Conservation (phyloP, 2,797 vertebrate genomes). For the Eurystomus glaucurus region DNA sequence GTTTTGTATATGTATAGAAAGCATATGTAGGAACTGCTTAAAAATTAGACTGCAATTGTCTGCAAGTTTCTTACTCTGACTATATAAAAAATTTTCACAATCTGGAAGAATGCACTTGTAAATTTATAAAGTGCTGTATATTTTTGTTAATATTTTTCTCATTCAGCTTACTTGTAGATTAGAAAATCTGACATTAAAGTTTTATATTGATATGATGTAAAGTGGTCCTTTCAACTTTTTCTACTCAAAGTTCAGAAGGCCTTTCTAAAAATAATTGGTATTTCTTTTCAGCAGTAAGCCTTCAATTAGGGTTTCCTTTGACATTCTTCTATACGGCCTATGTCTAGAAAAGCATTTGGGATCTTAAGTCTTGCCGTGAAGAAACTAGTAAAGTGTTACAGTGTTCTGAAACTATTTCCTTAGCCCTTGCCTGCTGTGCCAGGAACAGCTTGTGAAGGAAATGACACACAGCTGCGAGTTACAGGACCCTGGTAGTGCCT, state of each 20-base stretch:
- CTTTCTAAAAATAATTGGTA: background rate
- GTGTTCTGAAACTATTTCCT: background rate
- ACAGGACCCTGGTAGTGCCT: rapidly evolving
- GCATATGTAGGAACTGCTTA: background rate
- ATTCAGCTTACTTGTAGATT: background rate
- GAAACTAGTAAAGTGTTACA: background rate
- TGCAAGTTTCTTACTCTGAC: background rate
- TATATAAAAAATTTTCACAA: background rate
- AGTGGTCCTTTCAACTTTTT: background rate
- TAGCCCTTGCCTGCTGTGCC: background rate
- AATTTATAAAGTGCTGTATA: background rate
- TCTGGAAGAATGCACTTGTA: background rate
- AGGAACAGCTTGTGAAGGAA: rapidly evolving
- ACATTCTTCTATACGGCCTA: rapidly evolving
- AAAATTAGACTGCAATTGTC: background rate
- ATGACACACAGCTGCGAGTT: rapidly evolving
- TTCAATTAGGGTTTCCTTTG: background rate
- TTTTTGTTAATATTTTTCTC: background rate
- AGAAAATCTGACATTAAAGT: background rate
- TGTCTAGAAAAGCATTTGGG: background rate
- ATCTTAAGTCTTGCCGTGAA: background rate
- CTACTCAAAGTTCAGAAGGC: background rate
- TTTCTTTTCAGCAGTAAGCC: background rate
- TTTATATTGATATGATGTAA: background rate
- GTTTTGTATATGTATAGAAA: background rate